Conservation (phyloP, 2,888 invertebrate species). For the Piscicola geometra region DNA sequence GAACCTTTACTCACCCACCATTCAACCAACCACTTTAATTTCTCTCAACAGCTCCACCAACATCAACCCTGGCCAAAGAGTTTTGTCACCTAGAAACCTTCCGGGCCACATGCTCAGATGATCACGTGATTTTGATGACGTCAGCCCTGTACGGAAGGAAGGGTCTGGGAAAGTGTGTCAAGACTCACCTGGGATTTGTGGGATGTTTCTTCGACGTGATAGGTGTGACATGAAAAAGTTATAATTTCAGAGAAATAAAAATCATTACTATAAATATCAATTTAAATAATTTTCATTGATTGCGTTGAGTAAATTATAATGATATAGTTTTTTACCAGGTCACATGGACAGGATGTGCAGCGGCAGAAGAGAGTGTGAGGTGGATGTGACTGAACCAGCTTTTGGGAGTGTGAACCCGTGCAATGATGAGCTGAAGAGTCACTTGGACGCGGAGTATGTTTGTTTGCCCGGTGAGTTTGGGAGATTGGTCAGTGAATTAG, state of each 20-base stretch:
- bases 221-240: too few relatives aligned
- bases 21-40: too few relatives aligned
- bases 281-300: too few relatives aligned
- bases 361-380: conserved; percentile 20
- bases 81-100: conserved; percentile 39
- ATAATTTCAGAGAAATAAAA: too few relatives aligned
- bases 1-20: too few relatives aligned
- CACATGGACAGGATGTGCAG: conserved; percentile 34
- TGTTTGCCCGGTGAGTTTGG: conserved; percentile 32
- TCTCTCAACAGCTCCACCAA: not conserved
- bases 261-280: too few relatives aligned
- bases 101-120: conserved; percentile 31
- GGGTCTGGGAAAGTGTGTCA: conserved; percentile 36
- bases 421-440: conserved; percentile 38
- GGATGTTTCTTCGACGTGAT: conserved; percentile 35
- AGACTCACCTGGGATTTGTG: conserved; percentile 38
- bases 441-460: conserved; percentile 36
- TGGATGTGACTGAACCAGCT: conserved; percentile 37
- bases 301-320: not conserved
- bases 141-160: conserved; percentile 37
- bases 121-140: conserved; percentile 36
- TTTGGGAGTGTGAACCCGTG: conserved; percentile 37
- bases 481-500: too few relatives aligned
- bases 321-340: not conserved
- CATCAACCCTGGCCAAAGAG: conserved; percentile 21